Evolutionary conservation across 1,140 invertebrate genomes (phyloP), one percentile per base, ranked within the genome.

Genomic region (Marisa cornuarietis): DNA sequence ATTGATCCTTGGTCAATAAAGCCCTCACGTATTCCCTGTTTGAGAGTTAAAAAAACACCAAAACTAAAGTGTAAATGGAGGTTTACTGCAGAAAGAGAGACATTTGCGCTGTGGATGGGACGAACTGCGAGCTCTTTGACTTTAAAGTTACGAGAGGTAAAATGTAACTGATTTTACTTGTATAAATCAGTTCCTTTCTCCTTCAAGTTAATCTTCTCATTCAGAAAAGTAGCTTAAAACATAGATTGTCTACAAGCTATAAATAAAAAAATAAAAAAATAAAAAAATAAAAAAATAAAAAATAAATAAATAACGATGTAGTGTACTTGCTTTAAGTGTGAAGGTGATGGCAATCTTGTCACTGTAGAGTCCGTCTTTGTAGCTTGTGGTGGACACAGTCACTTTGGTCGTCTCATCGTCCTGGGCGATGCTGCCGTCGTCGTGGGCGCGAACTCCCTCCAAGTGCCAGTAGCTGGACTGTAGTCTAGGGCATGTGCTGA

Each of bases 1-100:
- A n/a, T n/a, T n/a, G n/a, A n/a, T 20, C 65, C 74, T 9, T 62
- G 62, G 31, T 76, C 74, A 20, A 76, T 66, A 31, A 76, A 76
- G 24, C 74, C 74, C 18, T 13, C 49, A 18, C n/a, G 49, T 20
- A 76, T 63, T 6, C 74, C 74, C 74, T 76, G 74, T 62, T 42
- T 58, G 54, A 58, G 8, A 5, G 8, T 58, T 8, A 11, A 58
- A 1, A 18, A 58, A 8, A 54, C 8, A 11, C 54, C 8, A 58
- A 7, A 58, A 18, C 3, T 42, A 42, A 58, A 18, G 16, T 58
- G 54, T 18, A 2, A 58, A 58, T 11, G 54, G 16, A 14, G 2
- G 54, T 58, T 1, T 58, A 14, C 11, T 58, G 2, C 8, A 0
- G 8, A 58, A 8, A 5, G 52, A 14, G 52, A 54, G 52, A 14